Percentiles rank a stretch among this genome's conserved stretches.
Evolutionary conservation across 2,113 vertebrate species (phyloP).

Genomic region (Nibea albiflora): DNA sequence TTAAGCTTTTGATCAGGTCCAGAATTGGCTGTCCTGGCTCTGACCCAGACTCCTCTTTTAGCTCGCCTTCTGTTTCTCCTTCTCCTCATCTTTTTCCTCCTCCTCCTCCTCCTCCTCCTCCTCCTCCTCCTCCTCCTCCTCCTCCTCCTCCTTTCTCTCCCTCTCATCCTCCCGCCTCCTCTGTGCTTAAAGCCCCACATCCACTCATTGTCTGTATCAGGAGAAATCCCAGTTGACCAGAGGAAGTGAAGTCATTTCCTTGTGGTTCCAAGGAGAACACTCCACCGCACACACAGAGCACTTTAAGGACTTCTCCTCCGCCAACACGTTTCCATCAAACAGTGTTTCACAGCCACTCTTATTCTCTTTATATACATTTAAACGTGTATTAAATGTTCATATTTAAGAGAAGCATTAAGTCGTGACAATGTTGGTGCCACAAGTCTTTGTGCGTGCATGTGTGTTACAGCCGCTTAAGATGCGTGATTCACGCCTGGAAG

Average conservation of each 20-base stretch:
- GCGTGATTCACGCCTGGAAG: slow-evolving; percentile 38
- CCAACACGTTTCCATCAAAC: slow-evolving; percentile 4
- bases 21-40: slow-evolving; percentile 27
- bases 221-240: slow-evolving; percentile 76
- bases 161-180: neutral
- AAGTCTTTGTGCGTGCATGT: neutral
- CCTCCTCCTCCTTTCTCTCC: neutral
- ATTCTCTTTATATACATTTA: neutral
- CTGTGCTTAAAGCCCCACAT: slow-evolving; percentile 69
- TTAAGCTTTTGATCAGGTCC: slow-evolving; percentile 41
- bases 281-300: slow-evolving; percentile 13
- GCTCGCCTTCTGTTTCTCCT: neutral
- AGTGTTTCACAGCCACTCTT: slow-evolving; percentile 9
- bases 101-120: neutral
- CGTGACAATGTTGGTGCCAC: neutral
- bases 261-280: slow-evolving; percentile 50
- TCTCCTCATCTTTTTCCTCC: neutral
- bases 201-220: slow-evolving; percentile 82
- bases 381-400: neutral
- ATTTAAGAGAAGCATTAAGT: neutral
- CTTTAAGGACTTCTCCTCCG: neutral
- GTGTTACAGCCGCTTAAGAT: slow-evolving; percentile 6
- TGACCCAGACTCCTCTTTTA: slow-evolving; percentile 29
- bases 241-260: slow-evolving; percentile 87
- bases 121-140: slow-evolving; percentile 1